Conservation (phyloP, 2,797 vertebrate species). For the Eptatretus atami region DNA sequence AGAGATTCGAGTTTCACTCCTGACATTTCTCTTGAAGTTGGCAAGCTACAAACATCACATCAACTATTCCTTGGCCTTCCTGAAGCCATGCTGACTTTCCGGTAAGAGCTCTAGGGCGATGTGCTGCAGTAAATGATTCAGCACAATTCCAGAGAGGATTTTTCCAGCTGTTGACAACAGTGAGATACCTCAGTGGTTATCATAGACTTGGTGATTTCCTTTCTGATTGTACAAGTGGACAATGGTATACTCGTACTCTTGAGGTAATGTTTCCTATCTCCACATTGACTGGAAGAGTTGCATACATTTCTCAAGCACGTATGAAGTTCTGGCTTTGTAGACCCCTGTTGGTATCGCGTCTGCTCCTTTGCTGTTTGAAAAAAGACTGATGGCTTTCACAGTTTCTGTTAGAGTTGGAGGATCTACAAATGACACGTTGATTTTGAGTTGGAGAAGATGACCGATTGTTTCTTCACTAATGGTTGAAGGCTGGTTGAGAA, state of each 20-base stretch:
- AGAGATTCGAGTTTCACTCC: neutral
- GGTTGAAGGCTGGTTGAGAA: slow-evolving; percentile 3
- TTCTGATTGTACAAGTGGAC: slow-evolving; percentile 1
- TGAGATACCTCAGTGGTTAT: neutral
- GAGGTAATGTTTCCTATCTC: neutral
- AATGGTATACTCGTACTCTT: neutral
- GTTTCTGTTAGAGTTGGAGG: neutral
- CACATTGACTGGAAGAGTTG: slow-evolving; percentile 1
- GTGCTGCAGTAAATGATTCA: neutral
- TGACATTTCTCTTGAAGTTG: slow-evolving; percentile 2
- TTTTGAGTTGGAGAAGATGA: neutral
- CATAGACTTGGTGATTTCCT: slow-evolving; percentile 1
- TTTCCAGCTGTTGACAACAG: neutral
- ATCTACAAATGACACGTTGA: neutral
- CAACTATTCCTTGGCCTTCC: neutral
- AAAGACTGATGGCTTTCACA: neutral
- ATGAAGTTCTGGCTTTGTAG: neutral
- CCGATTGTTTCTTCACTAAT: neutral
- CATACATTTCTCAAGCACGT: neutral
- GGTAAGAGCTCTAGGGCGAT: neutral
- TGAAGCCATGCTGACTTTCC: neutral
- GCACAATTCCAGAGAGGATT: neutral
- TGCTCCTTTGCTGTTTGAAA: neutral
- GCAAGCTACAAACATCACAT: neutral
- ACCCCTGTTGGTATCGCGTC: neutral